Conservation (phyloP, 2,888 invertebrate genomes). For the Synanthedon tipuliformis region DNA sequence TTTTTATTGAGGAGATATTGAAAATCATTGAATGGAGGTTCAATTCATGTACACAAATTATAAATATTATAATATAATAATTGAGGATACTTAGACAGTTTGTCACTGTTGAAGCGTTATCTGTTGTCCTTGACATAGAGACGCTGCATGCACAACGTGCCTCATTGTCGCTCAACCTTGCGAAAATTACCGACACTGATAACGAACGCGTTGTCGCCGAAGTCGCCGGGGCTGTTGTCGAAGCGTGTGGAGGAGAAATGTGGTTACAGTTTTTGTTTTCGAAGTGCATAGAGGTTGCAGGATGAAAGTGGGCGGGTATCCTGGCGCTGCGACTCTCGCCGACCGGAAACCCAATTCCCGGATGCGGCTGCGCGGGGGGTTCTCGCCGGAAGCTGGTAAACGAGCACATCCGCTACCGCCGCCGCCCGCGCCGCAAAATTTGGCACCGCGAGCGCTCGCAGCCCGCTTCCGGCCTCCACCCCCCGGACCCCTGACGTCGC, state of each 20-base stretch:
- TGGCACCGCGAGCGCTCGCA: conserved; percentile 67
- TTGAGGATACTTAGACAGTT: not conserved
- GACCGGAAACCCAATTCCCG: conserved; percentile 69
- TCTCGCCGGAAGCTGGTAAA: conserved; percentile 68
- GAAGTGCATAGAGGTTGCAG: conserved; percentile 30
- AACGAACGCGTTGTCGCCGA: conserved; percentile 36
- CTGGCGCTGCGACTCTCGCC: conserved; percentile 57
- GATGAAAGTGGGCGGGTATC: conserved; percentile 61
- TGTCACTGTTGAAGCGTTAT: conserved; percentile 37
- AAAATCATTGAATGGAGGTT: no score
- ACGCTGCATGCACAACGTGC: conserved; percentile 57
- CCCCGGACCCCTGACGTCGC: conserved; percentile 53
- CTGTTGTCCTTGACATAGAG: conserved; percentile 68
- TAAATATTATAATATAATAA: not conserved
- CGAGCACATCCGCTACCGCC: conserved; percentile 64
- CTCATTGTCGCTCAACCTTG: conserved; percentile 65
- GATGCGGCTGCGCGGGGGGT: conserved; percentile 68
- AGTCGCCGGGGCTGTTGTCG: conserved; percentile 9
- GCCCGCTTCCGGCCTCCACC: conserved; percentile 65
- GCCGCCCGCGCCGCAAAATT: conserved; percentile 70
- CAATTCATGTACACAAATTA: no score
- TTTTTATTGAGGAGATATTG: no score
- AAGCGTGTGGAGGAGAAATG: not conserved
- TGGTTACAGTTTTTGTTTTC: not conserved
- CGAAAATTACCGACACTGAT: conserved; percentile 55